A percentile compares a stretch with the other conserved stretches of the same genome.
Conservation (phyloP, 2,113 vertebrate species). For the Jacana jacana region DNA sequence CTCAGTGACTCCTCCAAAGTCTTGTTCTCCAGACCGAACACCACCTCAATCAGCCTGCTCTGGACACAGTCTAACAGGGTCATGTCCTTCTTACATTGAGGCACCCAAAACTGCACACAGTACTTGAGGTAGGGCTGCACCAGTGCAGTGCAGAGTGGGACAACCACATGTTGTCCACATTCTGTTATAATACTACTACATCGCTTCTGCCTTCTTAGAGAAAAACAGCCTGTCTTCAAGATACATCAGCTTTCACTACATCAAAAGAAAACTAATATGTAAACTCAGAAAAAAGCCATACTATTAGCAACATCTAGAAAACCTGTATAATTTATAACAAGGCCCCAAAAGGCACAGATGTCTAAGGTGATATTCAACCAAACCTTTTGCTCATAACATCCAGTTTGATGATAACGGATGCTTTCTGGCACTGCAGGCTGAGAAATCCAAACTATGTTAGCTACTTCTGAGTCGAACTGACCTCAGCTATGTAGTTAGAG, state of each 20-base stretch:
- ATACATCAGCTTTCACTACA: background rate
- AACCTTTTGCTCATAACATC: background rate
- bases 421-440: background rate
- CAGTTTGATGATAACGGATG: background rate
- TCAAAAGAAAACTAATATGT: background rate
- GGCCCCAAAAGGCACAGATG: background rate
- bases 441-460: background rate
- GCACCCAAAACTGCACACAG: background rate
- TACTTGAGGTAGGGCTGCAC: rapidly evolving
- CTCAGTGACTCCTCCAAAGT: background rate
- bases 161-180: background rate
- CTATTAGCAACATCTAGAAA: background rate
- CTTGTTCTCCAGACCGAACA: background rate
- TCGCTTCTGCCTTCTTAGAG: background rate
- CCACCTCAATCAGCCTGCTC: background rate
- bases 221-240: background rate
- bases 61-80: no score
- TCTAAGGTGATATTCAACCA: background rate
- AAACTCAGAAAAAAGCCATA: background rate
- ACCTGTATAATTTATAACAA: background rate
- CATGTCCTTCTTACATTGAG: no score
- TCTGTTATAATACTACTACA: background rate
- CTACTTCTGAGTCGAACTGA: background rate
- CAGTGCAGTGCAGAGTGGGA: background rate
- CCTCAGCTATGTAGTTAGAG: background rate